A percentile compares a stretch with the other conserved stretches of the same genome.
These are phyloP conservation scores for Drosophila kanapiae DNA, from an alignment of 1,140 invertebrate genomes.

Conservation along the genomic window DNA sequence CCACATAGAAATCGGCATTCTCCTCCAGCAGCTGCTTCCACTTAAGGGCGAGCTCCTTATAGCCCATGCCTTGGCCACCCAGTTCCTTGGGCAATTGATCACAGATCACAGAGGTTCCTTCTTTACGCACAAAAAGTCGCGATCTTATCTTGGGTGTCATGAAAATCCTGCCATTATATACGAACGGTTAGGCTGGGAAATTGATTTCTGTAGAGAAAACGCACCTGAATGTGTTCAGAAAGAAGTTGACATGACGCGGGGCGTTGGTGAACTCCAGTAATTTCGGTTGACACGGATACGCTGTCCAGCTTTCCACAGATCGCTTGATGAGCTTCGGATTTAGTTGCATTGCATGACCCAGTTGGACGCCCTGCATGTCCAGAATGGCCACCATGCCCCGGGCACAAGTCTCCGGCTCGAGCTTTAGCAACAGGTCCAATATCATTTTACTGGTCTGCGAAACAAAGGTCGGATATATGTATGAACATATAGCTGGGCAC, in stretches of 20 bases:
- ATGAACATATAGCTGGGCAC: background rate
- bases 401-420: slow-evolving; percentile 86
- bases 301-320: slow-evolving; percentile 89
- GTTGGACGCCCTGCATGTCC: slow-evolving; percentile 87
- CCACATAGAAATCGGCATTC: slow-evolving; percentile 87
- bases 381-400: slow-evolving; percentile 88
- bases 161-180: slow-evolving; percentile 85
- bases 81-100: slow-evolving; percentile 87
- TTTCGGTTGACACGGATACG: slow-evolving; percentile 90
- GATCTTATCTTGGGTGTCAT: slow-evolving; percentile 89
- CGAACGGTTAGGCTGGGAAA: background rate
- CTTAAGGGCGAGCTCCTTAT: slow-evolving; percentile 86
- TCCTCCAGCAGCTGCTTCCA: slow-evolving; percentile 86
- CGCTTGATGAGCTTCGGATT: slow-evolving; percentile 86
- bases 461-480: background rate
- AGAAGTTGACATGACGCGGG: slow-evolving; percentile 88
- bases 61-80: slow-evolving; percentile 86
- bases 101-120: slow-evolving; percentile 84
- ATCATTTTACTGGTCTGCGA: slow-evolving; percentile 86
- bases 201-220: background rate
- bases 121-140: slow-evolving; percentile 86
- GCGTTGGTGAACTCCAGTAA: slow-evolving; percentile 90
- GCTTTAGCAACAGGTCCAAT: slow-evolving; percentile 86
- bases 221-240: slow-evolving; percentile 89
- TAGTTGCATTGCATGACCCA: slow-evolving; percentile 88